Percentiles rank a stretch among this genome's conserved stretches.
Evolutionary conservation across 2,888 invertebrate genomes (phyloP).

Genomic region (Drosophila borborema): DNA sequence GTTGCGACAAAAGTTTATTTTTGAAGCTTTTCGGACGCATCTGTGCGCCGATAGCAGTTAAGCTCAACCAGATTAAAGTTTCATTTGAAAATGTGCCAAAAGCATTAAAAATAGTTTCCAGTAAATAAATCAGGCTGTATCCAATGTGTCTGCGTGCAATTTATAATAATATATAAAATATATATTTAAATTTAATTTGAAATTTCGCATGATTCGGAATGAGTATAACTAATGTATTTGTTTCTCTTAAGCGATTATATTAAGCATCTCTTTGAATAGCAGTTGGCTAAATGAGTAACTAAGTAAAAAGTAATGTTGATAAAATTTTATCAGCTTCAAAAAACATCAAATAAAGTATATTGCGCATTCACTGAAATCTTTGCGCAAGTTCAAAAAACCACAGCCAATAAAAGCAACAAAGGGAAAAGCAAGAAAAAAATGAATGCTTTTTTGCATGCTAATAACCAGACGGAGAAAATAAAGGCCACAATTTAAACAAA

Average conservation of each 20-base stretch:
- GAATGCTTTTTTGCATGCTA: conserved; percentile 42
- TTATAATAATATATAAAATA: not conserved
- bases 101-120: conserved; percentile 59
- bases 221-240: not conserved
- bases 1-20: conserved; percentile 58
- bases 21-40: conserved; percentile 41
- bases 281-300: conserved; percentile 2
- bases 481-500: conserved; percentile 66
- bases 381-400: conserved; percentile 59
- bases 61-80: conserved; percentile 53
- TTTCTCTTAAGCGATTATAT: not conserved
- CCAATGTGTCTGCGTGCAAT: not conserved
- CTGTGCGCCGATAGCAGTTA: conserved; percentile 13
- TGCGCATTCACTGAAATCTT: conserved; percentile 55
- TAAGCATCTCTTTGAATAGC: not conserved
- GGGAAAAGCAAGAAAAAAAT: conserved; percentile 15
- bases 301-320: conserved; percentile 28
- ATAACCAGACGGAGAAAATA: conserved; percentile 34
- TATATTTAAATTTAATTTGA: not conserved
- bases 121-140: conserved; percentile 20
- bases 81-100: conserved; percentile 71
- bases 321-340: conserved; percentile 42
- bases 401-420: conserved; percentile 32
- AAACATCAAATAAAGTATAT: conserved; percentile 32
- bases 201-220: not conserved